Conservation (phyloP, 2,797 vertebrate genomes). For the Scyliorhinus canicula region DNA sequence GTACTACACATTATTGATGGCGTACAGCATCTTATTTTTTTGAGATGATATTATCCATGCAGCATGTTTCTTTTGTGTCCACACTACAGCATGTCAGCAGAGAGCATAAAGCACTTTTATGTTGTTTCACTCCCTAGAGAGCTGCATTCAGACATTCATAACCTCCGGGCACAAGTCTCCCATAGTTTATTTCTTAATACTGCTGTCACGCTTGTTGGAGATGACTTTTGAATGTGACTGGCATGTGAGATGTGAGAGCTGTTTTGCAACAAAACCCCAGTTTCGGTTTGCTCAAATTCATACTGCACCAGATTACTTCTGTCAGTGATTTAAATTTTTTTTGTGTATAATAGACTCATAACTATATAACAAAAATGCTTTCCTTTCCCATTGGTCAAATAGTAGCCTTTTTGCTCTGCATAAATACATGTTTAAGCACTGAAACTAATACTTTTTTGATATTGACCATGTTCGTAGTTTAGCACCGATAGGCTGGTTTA, state of each 20-base stretch:
- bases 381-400: neutral
- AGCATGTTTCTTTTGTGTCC: conserved; percentile 2
- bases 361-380: neutral
- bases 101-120: neutral
- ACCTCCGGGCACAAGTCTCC: neutral
- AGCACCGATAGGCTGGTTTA: too few species aligned
- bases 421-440: neutral
- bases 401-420: neutral
- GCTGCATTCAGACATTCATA: neutral
- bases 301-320: neutral
- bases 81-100: neutral
- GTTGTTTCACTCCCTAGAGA: neutral
- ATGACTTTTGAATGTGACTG: neutral
- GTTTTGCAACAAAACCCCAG: neutral
- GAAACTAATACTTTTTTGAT: neutral
- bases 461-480: neutral
- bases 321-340: neutral
- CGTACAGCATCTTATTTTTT: conserved; percentile 20
- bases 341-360: neutral
- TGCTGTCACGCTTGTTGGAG: neutral
- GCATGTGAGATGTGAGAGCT: neutral
- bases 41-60: neutral
- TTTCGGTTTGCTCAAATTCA: neutral
- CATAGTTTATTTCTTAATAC: neutral
- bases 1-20: conserved; percentile 27